Conservation (phyloP, 2,113 vertebrate genomes). For the Psettodes erumei region DNA sequence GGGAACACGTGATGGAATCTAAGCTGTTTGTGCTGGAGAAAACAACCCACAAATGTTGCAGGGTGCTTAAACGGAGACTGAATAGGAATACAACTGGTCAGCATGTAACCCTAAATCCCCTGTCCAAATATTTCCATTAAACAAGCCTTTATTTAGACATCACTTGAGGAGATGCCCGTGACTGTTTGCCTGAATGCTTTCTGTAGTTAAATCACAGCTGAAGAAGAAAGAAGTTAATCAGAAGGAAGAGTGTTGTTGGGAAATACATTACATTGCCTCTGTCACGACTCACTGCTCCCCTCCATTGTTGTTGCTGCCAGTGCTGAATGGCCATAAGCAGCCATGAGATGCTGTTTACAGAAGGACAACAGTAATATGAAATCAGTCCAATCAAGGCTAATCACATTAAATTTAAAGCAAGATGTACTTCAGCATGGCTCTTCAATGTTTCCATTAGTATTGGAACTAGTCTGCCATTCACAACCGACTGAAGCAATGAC, state of each 20-base stretch:
- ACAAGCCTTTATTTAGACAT: slow-evolving; percentile 48
- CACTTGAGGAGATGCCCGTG: slow-evolving; percentile 32
- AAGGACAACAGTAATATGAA: slow-evolving; percentile 24
- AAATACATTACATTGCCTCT: slow-evolving; percentile 28
- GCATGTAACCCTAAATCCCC: slow-evolving; percentile 29
- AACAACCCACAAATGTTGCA: slow-evolving; percentile 28
- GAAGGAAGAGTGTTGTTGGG: slow-evolving; percentile 53
- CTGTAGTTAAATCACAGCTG: slow-evolving; percentile 47
- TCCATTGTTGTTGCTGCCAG: slow-evolving; percentile 31
- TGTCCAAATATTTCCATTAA: slow-evolving; percentile 53
- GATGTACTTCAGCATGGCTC: slow-evolving; percentile 14
- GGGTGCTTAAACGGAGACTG: slow-evolving; percentile 24
- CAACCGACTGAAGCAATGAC: neutral
- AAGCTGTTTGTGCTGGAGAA: slow-evolving; percentile 40
- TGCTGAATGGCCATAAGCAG: slow-evolving; percentile 40
- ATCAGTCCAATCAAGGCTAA: slow-evolving; percentile 11
- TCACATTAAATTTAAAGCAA: slow-evolving; percentile 17
- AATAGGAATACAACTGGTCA: slow-evolving; percentile 24
- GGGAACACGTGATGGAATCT: slow-evolving; percentile 27
- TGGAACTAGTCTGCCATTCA: too few species aligned
- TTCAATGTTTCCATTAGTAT: too few species aligned
- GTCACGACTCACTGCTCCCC: slow-evolving; percentile 37
- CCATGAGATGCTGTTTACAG: slow-evolving; percentile 18
- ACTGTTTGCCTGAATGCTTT: slow-evolving; percentile 51
- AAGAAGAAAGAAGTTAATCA: slow-evolving; percentile 56